Evolutionary conservation across 2,888 invertebrate species (phyloP), one percentile per base, ranked within the genome.

Genomic region (Zaprionus lineosus): DNA sequence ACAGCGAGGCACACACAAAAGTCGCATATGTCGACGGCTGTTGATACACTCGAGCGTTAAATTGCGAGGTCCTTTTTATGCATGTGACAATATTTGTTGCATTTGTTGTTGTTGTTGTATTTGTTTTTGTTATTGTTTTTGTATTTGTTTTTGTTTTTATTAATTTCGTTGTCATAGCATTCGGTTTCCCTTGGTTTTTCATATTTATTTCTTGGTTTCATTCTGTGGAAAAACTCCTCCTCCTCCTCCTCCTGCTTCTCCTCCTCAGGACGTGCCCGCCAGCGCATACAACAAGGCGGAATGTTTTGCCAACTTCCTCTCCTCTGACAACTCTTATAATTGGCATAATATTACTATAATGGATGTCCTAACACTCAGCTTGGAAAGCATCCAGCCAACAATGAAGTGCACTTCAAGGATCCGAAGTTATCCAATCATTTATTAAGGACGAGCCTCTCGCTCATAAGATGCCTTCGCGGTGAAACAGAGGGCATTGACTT

Each of bases 21-120:
- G 55, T n/a, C 24, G 33, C 79, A 83, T 83, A 85, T 84, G 85
- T 65, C 61, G 79, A 75, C 65, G 69, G 60, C 76, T 83, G 81
- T 75, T 61, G 60, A 55, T 57, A 84, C 69, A 63, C 65, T 68
- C 65, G 37, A 61, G 76, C 85, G 79, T 78, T 78, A 75, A 78
- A 78, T 63, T 83, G 76, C 44, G 60, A 62, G 55, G 53, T 72
- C 68, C 73, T 72, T 78, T 55, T 75, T 75, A 64, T 71, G 76
- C 83, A 74, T 74, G 77, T 62, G 83, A 78, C 83, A 84, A 84
- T 64, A 75, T 78, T 70, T 74, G 41, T 59, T 59, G 67, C 60
- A 66, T 12, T 66, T 71, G 67, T 66, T 59, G n/a, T n/a, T n/a
- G n/a, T n/a, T n/a, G n/a, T n/a, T n/a, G n/a, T n/a, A n/a, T 52